These are phyloP conservation scores for Macrostomum lignano DNA, from an alignment of 1,140 invertebrate genomes.

Conservation along the genomic window DNA sequence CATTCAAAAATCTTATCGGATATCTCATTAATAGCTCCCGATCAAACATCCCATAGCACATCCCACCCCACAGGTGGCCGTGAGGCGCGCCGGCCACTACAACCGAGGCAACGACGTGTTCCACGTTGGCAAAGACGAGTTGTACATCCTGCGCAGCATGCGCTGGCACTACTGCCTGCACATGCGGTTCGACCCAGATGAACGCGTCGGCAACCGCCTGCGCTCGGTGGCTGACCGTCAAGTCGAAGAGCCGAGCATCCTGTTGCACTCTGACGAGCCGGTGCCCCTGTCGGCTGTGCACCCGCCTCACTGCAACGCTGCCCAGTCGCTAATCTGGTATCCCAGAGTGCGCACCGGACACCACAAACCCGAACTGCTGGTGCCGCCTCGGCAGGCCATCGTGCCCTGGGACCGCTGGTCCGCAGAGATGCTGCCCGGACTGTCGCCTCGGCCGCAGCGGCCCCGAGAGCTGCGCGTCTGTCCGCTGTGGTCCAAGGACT, in stretches of 20 bases:
- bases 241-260: constrained; percentile 2
- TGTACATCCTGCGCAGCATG: constrained; percentile 4
- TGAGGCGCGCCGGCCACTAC: neutral
- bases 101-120: neutral
- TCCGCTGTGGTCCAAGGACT: no score
- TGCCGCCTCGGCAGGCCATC: constrained; percentile 4
- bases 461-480: no score
- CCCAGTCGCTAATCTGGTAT: constrained; percentile 6
- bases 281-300: constrained; percentile 5
- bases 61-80: no score
- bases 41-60: no score
- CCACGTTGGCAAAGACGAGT: neutral
- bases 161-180: constrained; percentile 4
- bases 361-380: constrained; percentile 5
- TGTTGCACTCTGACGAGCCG: neutral
- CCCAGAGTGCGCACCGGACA: constrained; percentile 1
- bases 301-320: constrained; percentile 5
- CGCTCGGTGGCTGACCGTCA: constrained; percentile 1
- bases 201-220: constrained; percentile 1
- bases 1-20: no score
- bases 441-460: no score
- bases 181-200: constrained; percentile 4
- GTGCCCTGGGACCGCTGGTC: constrained; percentile 4
- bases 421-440: constrained; percentile 5
- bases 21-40: no score